Conservation (phyloP, 2,888 invertebrate species). For the Anarsia innoxiella region DNA sequence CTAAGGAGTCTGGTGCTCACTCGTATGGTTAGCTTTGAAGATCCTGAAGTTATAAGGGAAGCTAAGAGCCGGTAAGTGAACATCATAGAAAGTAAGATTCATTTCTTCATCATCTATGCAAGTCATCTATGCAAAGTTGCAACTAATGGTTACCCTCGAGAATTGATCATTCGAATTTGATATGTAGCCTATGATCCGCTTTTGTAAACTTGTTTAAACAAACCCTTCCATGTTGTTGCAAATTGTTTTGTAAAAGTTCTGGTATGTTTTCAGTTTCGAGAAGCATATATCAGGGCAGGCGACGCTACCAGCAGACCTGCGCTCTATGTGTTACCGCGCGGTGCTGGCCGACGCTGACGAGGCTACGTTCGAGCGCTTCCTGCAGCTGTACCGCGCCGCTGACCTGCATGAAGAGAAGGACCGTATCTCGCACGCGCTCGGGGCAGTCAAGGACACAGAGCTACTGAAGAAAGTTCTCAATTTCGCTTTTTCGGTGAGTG, state of each 20-base stretch:
- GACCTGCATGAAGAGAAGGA: constrained; percentile 96
- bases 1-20: constrained; percentile 89
- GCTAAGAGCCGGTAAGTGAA: constrained; percentile 78
- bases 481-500: constrained; percentile 87
- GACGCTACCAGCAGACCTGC: constrained; percentile 87
- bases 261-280: constrained; percentile 68
- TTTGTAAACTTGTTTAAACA: too few relatives aligned
- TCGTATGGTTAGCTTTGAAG: constrained; percentile 87
- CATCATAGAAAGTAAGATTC: constrained; percentile 21
- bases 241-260: too few relatives aligned
- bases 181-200: too few relatives aligned
- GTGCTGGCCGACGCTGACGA: constrained; percentile 83
- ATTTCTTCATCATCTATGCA: too few relatives aligned
- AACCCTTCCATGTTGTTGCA: too few relatives aligned
- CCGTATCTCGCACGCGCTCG: constrained; percentile 89
- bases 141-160: too few relatives aligned
- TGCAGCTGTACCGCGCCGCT: constrained; percentile 86
- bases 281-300: constrained; percentile 78
- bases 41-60: constrained; percentile 84
- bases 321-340: constrained; percentile 90
- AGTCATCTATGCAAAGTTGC: too few relatives aligned
- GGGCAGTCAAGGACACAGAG: constrained; percentile 82
- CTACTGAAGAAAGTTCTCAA: constrained; percentile 84
- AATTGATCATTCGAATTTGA: too few relatives aligned
- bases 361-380: constrained; percentile 83